A percentile compares a stretch with the other conserved stretches of the same genome.
These are phyloP conservation scores for Apistogramma diplotaenia DNA, from an alignment of 2,113 vertebrate genomes.

Conservation along the genomic window DNA sequence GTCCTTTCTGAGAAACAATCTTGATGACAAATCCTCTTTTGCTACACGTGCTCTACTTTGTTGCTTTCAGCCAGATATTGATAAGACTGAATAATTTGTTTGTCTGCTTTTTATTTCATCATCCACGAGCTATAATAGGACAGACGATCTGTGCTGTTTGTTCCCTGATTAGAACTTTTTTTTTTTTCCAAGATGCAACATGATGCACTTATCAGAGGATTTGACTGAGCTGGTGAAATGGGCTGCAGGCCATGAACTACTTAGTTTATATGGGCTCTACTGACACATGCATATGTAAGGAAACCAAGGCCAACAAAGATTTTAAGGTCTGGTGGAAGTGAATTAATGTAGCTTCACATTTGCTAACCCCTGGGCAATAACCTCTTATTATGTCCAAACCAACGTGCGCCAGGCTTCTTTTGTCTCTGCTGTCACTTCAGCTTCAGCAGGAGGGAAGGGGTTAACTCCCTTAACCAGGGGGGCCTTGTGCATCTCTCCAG, in stretches of 20 bases:
- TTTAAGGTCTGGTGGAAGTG: conserved; percentile 36
- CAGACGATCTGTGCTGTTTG: conserved; percentile 10
- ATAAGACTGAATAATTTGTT: neutral
- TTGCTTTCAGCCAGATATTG: neutral
- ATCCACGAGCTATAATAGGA: neutral
- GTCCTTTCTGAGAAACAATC: neutral
- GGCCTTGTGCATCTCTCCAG: conserved; percentile 68
- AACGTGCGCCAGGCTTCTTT: conserved; percentile 15
- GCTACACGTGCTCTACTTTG: neutral
- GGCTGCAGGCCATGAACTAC: neutral
- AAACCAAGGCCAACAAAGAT: conserved; percentile 45
- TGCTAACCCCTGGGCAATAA: conserved; percentile 20
- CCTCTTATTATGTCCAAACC: conserved; percentile 19
- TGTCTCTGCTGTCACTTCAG: conserved; percentile 30
- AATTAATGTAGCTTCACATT: conserved; percentile 45
- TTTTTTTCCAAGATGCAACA: neutral
- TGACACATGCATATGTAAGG: conserved; percentile 20
- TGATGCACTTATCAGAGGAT: conserved; percentile 27
- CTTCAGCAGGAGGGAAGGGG: conserved; percentile 54
- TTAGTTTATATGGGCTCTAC: conserved; percentile 8
- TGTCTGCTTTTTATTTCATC: conserved; percentile 9
- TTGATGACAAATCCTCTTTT: neutral
- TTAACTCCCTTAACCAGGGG: conserved; percentile 68
- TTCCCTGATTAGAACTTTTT: neutral
- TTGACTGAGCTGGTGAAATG: conserved; percentile 48